Base-by-base conservation (phyloP, 2,113 vertebrate species). In the Takifugu flavidus region DNA sequence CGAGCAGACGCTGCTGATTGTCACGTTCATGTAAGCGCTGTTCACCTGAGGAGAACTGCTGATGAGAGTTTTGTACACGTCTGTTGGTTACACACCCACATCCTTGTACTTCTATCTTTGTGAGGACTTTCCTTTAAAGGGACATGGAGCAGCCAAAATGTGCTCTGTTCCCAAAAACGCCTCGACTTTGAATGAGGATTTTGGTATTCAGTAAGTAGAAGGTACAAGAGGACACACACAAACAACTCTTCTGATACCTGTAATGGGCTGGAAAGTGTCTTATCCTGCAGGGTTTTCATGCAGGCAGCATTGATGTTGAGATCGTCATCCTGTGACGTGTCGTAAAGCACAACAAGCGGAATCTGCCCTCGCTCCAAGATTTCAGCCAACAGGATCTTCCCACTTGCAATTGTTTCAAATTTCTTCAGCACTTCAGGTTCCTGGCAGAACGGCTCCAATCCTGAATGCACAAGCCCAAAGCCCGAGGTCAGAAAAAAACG, bases 281-380 rank as follows among this genome's bases (percentile, higher is more conserved):
- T 93, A 84, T 98, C 95, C 60, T 90, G 91, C 59, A 96, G 65
- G 3, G 91, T 90, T 84, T 94, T 96, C 82, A 95, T 78, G 81
- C 96, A 98, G 65, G 89, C 88, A 26, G 94, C 90, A n/a, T 99
- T 99, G 69, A 99, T 95, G 82, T 98, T 99, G 80, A 99, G 83
- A 27, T 99, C 97, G 1, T 98, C 95, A 59, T 99, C 97, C 77
- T 97, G 95, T 0, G 97, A 98, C 13, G 95, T 98, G 63, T 99
- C 97, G 13, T 98, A 99, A 20, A 99, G 89, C 56, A 99, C 92
- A n/a, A 96, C 91, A 28, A 94, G 82, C 27, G 97, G 97, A 53
- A 76, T 75, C 39, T 92, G 89, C 27, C 90, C 83, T 68, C 91
- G 92, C 62, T 95, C 92, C 11, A 98, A 75, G 79, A 98, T 94